These are phyloP conservation scores for Heterotilapia buettikoferi DNA, from an alignment of 2,113 vertebrate genomes.

Conservation along the genomic window DNA sequence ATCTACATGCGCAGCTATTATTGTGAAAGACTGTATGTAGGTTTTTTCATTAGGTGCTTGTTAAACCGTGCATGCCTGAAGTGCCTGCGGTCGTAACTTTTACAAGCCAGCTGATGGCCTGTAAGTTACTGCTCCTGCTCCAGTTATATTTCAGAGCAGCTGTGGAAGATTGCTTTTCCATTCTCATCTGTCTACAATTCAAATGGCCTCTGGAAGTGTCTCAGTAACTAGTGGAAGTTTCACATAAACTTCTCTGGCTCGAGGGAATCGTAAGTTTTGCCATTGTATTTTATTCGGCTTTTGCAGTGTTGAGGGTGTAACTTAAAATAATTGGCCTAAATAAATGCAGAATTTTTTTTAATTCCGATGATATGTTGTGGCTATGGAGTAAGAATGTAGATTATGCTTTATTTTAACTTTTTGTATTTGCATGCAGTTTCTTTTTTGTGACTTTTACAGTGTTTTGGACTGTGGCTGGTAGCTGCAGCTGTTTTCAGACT, in stretches of 20 bases:
- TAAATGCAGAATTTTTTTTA: background rate
- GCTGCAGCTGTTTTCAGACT: background rate
- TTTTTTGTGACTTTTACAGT: background rate
- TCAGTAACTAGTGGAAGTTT: background rate
- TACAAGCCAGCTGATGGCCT: conserved; percentile 32
- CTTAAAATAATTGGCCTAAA: background rate
- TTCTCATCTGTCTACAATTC: conserved; percentile 40
- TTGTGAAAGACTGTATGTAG: background rate
- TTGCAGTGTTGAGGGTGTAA: background rate
- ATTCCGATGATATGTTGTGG: background rate
- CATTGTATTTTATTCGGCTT: background rate
- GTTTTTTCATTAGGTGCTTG: conserved; percentile 28
- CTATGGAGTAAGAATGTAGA: background rate
- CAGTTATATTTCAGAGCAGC: conserved; percentile 40
- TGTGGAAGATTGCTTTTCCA: conserved; percentile 40
- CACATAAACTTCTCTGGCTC: conserved; percentile 18
- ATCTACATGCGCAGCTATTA: background rate
- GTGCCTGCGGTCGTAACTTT: conserved; percentile 28
- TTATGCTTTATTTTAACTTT: background rate
- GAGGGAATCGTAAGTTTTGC: background rate
- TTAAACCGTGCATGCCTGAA: conserved; percentile 16
- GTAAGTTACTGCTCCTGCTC: conserved; percentile 26
- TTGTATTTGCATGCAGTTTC: background rate
- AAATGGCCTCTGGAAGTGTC: conserved; percentile 20
- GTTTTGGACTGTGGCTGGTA: background rate